A percentile compares a stretch with the other conserved stretches of the same genome.
Evolutionary conservation across 2,113 vertebrate genomes (phyloP).

Genomic region (Poecilia latipinna): DNA sequence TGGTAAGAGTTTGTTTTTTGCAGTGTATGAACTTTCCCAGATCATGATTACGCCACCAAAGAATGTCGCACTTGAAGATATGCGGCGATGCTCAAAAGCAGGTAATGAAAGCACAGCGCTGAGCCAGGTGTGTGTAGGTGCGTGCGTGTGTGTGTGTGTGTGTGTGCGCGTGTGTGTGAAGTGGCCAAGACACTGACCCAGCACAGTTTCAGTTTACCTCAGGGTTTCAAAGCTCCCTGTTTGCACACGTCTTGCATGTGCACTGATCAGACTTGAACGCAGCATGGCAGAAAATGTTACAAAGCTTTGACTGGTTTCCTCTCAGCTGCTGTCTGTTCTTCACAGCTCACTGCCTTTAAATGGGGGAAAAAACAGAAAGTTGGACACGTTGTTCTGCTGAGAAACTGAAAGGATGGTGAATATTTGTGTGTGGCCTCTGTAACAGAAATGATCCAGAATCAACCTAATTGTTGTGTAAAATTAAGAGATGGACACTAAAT

Average conservation of each 20-base stretch:
- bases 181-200: conserved; percentile 8
- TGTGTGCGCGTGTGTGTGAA: neutral
- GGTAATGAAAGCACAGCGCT: conserved; percentile 55
- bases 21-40: neutral
- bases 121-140: conserved; percentile 66
- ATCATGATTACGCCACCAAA: conserved; percentile 42
- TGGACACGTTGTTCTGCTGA: neutral
- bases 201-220: conserved; percentile 30
- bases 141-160: neutral
- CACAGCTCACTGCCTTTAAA: conserved; percentile 22
- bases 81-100: conserved; percentile 65
- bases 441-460: neutral
- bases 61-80: conserved; percentile 55
- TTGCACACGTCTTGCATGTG: conserved; percentile 37
- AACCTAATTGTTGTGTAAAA: conserved; percentile 23
- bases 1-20: no score
- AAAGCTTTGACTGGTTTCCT: conserved; percentile 19
- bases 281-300: neutral
- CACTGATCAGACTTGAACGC: conserved; percentile 2
- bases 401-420: neutral
- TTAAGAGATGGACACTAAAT: conserved; percentile 16
- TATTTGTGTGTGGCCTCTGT: neutral
- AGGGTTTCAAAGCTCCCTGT: conserved; percentile 20
- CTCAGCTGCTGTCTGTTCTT: conserved; percentile 30
- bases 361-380: neutral